phyloP scores from a whole-genome alignment of 2,888 invertebrate species.

The Philereme transversata region DNA sequence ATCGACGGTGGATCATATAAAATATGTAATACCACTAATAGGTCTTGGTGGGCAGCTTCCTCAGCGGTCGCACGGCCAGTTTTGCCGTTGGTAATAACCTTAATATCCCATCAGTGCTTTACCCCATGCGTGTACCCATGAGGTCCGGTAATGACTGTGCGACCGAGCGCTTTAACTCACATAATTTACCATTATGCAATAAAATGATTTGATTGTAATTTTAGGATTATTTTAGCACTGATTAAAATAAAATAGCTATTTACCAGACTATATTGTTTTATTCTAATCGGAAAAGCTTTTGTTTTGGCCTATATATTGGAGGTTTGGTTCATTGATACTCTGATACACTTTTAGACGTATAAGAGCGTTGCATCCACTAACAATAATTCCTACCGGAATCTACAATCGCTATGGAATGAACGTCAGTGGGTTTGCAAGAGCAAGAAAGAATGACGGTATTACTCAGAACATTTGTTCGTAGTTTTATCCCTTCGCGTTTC shows the following conservation, averaged over 20 bases:
- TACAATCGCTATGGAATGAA: too few relatives aligned
- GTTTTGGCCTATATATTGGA: too few relatives aligned
- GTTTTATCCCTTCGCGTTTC: too few relatives aligned
- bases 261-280: not conserved
- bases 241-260: not conserved
- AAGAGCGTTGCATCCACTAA: too few relatives aligned
- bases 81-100: slow-evolving; percentile 79
- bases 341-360: too few relatives aligned
- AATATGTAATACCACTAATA: slow-evolving; percentile 82
- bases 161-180: slow-evolving; percentile 54
- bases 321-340: too few relatives aligned
- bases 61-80: slow-evolving; percentile 81
- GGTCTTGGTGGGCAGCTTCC: slow-evolving; percentile 79
- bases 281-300: too few relatives aligned
- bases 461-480: too few relatives aligned
- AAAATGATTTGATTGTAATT: slow-evolving; percentile 38
- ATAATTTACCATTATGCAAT: slow-evolving; percentile 65
- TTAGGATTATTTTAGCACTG: not conserved
- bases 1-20: slow-evolving; percentile 75
- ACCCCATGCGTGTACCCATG: slow-evolving; percentile 76
- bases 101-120: slow-evolving; percentile 78
- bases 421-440: too few relatives aligned
- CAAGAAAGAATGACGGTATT: too few relatives aligned
- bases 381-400: too few relatives aligned
- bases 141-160: slow-evolving; percentile 68